Base-by-base conservation (phyloP, 2,797 vertebrate genomes). In the Anableps anableps region DNA sequence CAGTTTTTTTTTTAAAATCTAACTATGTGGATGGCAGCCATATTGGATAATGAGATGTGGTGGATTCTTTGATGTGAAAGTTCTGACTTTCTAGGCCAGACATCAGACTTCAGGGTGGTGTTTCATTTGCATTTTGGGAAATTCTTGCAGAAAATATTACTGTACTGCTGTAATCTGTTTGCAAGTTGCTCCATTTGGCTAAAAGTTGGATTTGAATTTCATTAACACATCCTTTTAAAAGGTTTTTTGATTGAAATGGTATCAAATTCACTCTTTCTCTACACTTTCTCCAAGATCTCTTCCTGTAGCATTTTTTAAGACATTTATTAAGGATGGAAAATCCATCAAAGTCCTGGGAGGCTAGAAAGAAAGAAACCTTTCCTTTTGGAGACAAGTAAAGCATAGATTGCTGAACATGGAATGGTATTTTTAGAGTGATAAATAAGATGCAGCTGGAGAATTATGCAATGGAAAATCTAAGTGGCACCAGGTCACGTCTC, bases 391-490 rank as follows among this genome's bases (percentile, higher is more conserved):
- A 77, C 21, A 21, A 70, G 17, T 34, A 68, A 58, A 86, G 75
- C 36, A 76, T n/a, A 29, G 23, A 26, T 23, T 75, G 36, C 53
- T 43, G 38, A 53, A 45, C 41, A 77, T 66, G 66, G 34, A 75
- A 78, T 5, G 45, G 23, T 21, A 58, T 78, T 55, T 75, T 70
- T 11, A 45, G 73, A 81, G 68, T 62, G 78, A 80, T 80, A 78
- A 89, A 88, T 87, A 81, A 90, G 90, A 89, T 75, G 77, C 88
- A 88, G 82, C 77, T 89, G 86, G 66, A 74, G 75, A 79, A 14
- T 89, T 90, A 58, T 87, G 91, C 84, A 90, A 90, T 93, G 89
- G 91, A 92, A 94, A 91, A 90, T 82, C 53, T 74, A 81, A 88
- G 73, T 68, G 72, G 87, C 71, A 34, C 79, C 0, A 16, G 81